Evolutionary conservation across 2,113 vertebrate species (phyloP).

Genomic region (Pachycephala philippinensis): DNA sequence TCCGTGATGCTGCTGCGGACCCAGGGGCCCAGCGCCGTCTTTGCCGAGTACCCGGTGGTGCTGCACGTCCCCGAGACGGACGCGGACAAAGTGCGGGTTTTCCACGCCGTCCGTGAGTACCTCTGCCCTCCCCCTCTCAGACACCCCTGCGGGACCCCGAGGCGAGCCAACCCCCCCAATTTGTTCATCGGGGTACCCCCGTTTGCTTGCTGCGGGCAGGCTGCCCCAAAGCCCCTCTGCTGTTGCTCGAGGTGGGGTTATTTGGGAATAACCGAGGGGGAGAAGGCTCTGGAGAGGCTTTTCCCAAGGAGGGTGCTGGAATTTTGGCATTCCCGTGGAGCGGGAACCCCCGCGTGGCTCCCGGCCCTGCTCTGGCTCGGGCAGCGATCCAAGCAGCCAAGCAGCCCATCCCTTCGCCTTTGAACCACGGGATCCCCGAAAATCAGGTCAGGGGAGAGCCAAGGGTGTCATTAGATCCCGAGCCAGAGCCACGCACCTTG

Average conservation of each 20-base stretch:
- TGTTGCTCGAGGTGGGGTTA: not conserved
- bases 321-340: not conserved
- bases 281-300: not conserved
- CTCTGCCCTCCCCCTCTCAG: not conserved
- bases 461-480: not conserved
- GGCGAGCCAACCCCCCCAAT: fast-evolving
- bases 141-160: fast-evolving
- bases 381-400: not conserved
- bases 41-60: conserved; percentile 78
- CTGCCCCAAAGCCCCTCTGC: not conserved
- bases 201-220: too few relatives aligned
- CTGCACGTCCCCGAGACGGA: conserved; percentile 75
- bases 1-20: conserved; percentile 83
- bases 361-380: fast-evolving
- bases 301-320: not conserved
- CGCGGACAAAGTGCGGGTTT: conserved; percentile 77
- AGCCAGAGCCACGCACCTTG: not conserved
- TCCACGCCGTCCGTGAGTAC: conserved; percentile 57
- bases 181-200: fast-evolving
- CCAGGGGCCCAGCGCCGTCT: conserved; percentile 76
- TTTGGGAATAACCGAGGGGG: not conserved
- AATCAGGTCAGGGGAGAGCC: conserved; percentile 25
- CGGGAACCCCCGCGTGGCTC: fast-evolving
- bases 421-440: not conserved
- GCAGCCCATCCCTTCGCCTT: not conserved